Evolutionary conservation across 2,888 invertebrate genomes (phyloP), one percentile per base, ranked within the genome.

Genomic region (Nasonovia ribisnigri): DNA sequence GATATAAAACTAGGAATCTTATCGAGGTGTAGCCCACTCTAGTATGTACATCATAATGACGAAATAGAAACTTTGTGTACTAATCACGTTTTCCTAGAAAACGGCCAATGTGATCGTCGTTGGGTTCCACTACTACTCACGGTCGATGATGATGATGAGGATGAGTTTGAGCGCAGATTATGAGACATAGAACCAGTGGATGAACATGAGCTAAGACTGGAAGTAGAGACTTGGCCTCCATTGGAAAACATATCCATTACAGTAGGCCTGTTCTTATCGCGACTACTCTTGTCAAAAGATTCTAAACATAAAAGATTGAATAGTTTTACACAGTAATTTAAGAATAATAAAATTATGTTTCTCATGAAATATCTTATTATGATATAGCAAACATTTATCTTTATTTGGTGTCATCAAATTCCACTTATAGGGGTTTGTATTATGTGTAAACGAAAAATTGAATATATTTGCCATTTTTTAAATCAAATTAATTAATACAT

Each of bases 71-170:
- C 46, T 42, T n/a, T 13, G n/a, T n/a, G 26, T 67, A 20, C 54
- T 13, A 86, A 60, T 93, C 51, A 93, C 42, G 87, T 90, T 93
- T 93, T 93, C 36, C 43, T 90, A 42, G 93, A 93, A 86, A 93
- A 93, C 54, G 51, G 90, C 93, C 93, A 93, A 67, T 93, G 93
- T 24, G 90, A 93, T 87, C 93, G 57, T 67, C 24, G 90, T 86
- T 87, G 93, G n/a, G 90, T 93, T 67, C 93, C 86, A 90, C 89
- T 90, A 67, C 93, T 93, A 86, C 93, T 93, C 36, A 90, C 84
- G 16, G 90, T 89, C 29, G 89, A 89, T 36, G 93, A 87, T 67
- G 93, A 93, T 4, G 93, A 93, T 57, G 93, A 93, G 5, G 93
- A 42, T 24, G 93, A 93, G 43, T 93, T 93, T 90, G 93, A 93